Conservation (phyloP, 2,888 invertebrate species). For the Linnaemya vulpina region DNA sequence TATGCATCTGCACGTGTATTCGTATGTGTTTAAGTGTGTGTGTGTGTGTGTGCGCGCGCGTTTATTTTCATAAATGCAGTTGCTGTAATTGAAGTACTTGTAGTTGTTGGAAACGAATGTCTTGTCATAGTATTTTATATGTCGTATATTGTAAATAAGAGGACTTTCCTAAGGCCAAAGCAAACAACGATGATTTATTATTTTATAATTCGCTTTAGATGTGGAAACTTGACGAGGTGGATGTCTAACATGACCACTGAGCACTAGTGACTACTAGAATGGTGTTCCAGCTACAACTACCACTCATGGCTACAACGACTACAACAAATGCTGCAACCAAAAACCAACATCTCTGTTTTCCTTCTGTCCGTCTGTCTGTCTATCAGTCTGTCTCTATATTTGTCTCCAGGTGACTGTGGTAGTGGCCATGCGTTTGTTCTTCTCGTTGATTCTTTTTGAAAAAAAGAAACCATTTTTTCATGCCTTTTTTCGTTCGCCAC, state of each 20-base stretch:
- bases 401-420: slow-evolving; percentile 31
- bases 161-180: slow-evolving; percentile 71
- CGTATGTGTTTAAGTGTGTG: too few relatives aligned
- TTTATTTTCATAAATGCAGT: slow-evolving; percentile 22
- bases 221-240: slow-evolving; percentile 72
- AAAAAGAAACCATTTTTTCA: background rate
- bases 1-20: too few relatives aligned
- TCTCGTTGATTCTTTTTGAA: slow-evolving; percentile 18
- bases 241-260: slow-evolving; percentile 72
- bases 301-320: slow-evolving; percentile 39
- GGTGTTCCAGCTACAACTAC: slow-evolving; percentile 44
- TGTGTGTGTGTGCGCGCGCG: background rate
- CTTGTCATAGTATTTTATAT: slow-evolving; percentile 59
- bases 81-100: slow-evolving; percentile 22
- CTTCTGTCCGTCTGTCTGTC: background rate
- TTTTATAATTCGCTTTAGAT: slow-evolving; percentile 74
- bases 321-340: slow-evolving; percentile 49
- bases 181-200: slow-evolving; percentile 73
- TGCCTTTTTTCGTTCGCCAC: slow-evolving; percentile 16
- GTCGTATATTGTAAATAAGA: slow-evolving; percentile 67
- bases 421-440: slow-evolving; percentile 54
- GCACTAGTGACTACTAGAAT: slow-evolving; percentile 58
- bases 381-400: slow-evolving; percentile 21
- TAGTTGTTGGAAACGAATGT: slow-evolving; percentile 43
- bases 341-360: slow-evolving; percentile 48